A percentile compares a stretch with the other conserved stretches of the same genome.
Evolutionary conservation across 2,797 vertebrate genomes (phyloP).

Genomic region (Danionella dracula): DNA sequence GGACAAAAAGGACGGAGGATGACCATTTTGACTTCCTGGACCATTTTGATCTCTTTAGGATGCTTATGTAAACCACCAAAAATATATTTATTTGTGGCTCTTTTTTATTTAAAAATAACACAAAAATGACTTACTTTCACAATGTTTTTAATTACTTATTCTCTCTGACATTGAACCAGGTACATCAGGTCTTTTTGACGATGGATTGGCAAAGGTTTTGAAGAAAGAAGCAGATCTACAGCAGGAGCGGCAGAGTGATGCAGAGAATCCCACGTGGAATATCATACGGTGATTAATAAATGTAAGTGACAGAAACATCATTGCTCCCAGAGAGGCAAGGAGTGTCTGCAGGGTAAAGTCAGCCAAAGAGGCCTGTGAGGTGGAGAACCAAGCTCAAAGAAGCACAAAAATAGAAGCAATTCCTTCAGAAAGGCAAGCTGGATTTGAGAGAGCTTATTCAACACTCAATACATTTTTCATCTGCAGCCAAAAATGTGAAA

Average conservation of each 20-base stretch:
- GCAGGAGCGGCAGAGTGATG: neutral
- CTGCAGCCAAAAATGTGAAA: constrained; percentile 54
- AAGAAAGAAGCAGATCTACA: constrained; percentile 40
- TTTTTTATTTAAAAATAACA: constrained; percentile 58
- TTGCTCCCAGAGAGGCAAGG: neutral
- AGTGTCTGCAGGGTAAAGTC: neutral
- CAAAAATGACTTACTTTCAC: constrained; percentile 59
- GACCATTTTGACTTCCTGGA: constrained; percentile 35
- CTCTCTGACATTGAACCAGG: constrained; percentile 39
- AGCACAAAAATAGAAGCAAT: constrained; percentile 28
- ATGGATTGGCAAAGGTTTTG: constrained; percentile 43
- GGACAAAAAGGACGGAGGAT: constrained; percentile 58
- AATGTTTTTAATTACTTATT: constrained; percentile 40
- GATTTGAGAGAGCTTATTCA: constrained; percentile 47
- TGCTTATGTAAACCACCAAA: constrained; percentile 49
- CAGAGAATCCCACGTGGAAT: constrained; percentile 16
- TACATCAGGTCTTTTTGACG: constrained; percentile 50
- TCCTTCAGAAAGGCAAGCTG: constrained; percentile 54
- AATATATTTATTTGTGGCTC: constrained; percentile 61
- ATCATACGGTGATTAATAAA: constrained; percentile 31
- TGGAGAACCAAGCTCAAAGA: constrained; percentile 17
- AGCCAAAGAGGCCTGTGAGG: neutral
- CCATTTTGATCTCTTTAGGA: constrained; percentile 47
- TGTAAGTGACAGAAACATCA: constrained; percentile 23
- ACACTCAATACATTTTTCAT: constrained; percentile 58